Percentiles rank a stretch among this genome's conserved stretches.
Conservation (phyloP, 2,797 vertebrate species). For the Podargus strigoides region DNA sequence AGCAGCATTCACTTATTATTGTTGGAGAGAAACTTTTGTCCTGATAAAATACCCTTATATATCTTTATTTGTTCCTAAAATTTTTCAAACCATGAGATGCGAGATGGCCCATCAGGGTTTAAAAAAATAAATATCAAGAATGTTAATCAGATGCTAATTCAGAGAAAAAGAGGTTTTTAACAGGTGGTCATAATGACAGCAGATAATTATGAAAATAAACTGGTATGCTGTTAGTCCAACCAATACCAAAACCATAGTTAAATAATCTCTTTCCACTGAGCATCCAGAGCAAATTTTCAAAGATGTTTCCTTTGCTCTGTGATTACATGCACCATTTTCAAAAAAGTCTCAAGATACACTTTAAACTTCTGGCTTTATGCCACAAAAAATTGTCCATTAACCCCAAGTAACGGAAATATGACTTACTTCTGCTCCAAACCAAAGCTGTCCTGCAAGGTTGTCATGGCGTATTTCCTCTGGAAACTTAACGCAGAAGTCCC, state of each 20-base stretch:
- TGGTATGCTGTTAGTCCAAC: neutral
- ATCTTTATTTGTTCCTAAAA: neutral
- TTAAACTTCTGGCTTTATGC: neutral
- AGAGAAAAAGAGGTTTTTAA: neutral
- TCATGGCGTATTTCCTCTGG: conserved; percentile 99
- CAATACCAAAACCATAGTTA: neutral
- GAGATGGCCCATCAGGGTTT: neutral
- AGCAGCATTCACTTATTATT: neutral
- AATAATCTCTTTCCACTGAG: neutral
- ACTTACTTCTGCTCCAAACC: conserved; percentile 96
- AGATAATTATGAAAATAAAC: neutral
- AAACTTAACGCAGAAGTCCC: conserved; percentile 97
- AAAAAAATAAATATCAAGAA: neutral
- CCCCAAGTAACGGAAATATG: neutral
- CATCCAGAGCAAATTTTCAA: neutral
- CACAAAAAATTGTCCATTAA: neutral
- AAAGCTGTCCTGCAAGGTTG: conserved; percentile 96
- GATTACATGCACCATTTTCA: neutral
- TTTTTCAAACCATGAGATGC: neutral
- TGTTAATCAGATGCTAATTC: neutral
- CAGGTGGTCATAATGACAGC: neutral
- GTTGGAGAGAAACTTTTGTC: neutral
- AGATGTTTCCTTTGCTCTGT: neutral
- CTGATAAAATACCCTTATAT: neutral
- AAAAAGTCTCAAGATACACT: neutral